Evolutionary conservation across 2,797 vertebrate species (phyloP).

Genomic region (Muscicapa comitata): DNA sequence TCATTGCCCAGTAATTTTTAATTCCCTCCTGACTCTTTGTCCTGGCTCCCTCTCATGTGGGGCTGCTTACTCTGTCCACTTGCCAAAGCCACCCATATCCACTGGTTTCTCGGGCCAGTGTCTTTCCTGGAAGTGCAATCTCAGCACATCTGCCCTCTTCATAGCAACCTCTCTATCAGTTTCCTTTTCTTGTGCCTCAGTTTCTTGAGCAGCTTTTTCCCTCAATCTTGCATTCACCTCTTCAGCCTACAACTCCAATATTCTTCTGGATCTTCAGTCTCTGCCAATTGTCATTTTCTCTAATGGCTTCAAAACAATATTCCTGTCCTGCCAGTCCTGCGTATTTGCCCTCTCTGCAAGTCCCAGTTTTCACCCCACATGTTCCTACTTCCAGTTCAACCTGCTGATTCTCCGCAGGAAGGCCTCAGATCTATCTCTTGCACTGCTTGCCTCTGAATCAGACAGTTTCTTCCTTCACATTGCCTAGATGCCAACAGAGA

Average conservation of each 20-base stretch:
- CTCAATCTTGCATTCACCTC: neutral
- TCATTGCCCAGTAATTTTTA: no score
- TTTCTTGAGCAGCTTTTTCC: no score
- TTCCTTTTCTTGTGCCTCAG: no score
- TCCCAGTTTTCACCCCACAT: neutral
- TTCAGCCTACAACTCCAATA: neutral
- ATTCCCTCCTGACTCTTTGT: no score
- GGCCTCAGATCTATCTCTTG: neutral
- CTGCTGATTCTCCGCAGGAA: neutral
- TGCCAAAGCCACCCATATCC: no score
- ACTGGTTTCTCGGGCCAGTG: no score
- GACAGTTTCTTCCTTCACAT: neutral
- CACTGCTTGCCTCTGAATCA: neutral
- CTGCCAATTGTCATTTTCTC: neutral
- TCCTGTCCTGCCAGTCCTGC: neutral
- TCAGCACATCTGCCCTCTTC: no score
- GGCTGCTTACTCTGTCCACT: no score
- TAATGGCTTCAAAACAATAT: neutral
- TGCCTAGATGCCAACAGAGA: constrained; percentile 14
- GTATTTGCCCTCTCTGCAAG: neutral
- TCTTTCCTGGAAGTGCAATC: no score
- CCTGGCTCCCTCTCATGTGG: no score
- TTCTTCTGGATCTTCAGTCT: neutral
- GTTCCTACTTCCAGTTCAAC: neutral
- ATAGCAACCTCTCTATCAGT: no score